Conservation (phyloP, 2,113 vertebrate genomes). For the Lasiurus borealis region DNA sequence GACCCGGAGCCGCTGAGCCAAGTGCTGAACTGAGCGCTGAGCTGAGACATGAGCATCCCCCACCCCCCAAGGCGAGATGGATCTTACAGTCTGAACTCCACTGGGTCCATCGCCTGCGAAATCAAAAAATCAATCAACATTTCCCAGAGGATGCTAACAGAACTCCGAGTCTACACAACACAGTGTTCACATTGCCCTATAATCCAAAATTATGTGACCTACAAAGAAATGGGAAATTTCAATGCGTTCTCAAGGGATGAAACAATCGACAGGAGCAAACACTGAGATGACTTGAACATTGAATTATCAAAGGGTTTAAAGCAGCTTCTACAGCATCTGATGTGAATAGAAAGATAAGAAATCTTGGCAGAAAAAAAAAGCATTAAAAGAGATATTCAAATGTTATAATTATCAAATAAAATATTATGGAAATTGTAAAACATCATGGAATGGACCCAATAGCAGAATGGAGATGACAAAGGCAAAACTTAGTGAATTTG, state of each 20-base stretch:
- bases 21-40: fast-evolving
- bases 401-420: background rate
- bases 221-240: background rate
- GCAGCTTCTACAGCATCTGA: background rate
- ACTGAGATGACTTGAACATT: background rate
- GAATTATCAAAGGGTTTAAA: background rate
- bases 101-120: background rate
- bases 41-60: background rate
- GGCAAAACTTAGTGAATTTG: background rate
- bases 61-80: fast-evolving
- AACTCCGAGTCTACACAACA: background rate
- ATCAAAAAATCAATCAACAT: no score
- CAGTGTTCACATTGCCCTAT: no score
- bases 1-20: background rate
- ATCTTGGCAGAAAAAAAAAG: background rate
- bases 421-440: background rate
- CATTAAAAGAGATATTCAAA: background rate
- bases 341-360: background rate
- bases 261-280: background rate
- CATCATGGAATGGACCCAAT: background rate
- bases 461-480: background rate
- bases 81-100: background rate
- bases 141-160: background rate
- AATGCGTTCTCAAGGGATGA: background rate
- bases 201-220: background rate